A percentile compares a stretch with the other conserved stretches of the same genome.
Evolutionary conservation across 2,797 vertebrate genomes (phyloP).

Genomic region (Clarias pachynema): DNA sequence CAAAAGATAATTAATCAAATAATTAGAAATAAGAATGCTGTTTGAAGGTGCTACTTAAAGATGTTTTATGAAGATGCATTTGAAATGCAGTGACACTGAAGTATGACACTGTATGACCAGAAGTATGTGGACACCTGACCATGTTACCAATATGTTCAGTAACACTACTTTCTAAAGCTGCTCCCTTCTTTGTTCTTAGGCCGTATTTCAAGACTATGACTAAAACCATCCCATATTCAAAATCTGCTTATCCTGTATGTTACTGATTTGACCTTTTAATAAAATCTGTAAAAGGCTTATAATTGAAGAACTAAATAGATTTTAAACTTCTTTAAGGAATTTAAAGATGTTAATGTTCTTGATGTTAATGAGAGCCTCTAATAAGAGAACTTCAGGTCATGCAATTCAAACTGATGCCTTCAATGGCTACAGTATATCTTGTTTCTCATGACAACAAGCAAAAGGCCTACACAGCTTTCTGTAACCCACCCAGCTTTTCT

Average conservation of each 20-base stretch:
- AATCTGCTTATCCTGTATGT: background rate
- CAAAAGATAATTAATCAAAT: background rate
- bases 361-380: background rate
- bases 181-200: background rate
- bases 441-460: background rate
- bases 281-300: background rate
- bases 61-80: background rate
- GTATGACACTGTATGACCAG: background rate
- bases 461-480: background rate
- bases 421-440: background rate
- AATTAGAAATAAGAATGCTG: too few species aligned
- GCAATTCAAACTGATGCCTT: background rate
- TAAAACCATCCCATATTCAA: background rate
- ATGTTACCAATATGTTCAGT: background rate
- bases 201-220: background rate
- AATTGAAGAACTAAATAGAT: background rate
- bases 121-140: background rate
- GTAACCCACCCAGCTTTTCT: background rate
- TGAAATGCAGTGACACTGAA: background rate
- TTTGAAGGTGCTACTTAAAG: background rate
- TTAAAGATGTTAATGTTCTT: background rate
- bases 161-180: background rate
- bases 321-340: background rate
- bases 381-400: background rate
- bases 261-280: background rate